phyloP scores from a whole-genome alignment of 2,113 vertebrate species.

The Pomatostomus ruficeps region DNA sequence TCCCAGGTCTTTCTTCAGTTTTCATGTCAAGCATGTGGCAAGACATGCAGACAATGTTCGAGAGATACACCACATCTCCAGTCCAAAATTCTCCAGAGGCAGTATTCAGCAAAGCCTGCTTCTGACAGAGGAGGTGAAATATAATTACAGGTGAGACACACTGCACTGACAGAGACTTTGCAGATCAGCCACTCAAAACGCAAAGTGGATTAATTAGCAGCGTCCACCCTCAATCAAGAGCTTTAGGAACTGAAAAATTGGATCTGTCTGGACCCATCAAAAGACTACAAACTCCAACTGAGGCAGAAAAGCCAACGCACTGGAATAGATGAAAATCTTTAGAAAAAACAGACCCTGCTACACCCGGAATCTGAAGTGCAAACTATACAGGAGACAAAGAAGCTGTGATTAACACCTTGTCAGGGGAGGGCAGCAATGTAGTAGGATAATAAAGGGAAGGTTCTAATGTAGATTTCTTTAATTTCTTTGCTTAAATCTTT shows the following conservation, averaged over 20 bases:
- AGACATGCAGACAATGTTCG: neutral
- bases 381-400: neutral
- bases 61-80: neutral
- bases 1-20: neutral
- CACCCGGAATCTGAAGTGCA: neutral
- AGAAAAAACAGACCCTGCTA: neutral
- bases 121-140: neutral
- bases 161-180: neutral
- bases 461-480: neutral
- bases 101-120: neutral
- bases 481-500: neutral
- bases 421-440: neutral
- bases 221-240: neutral
- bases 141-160: neutral
- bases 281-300: neutral
- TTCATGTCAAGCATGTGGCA: neutral
- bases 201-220: neutral
- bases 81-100: neutral
- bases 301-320: fast-evolving
- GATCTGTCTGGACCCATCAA: neutral
- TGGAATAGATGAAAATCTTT: neutral
- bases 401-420: neutral
- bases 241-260: neutral
- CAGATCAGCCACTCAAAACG: neutral
- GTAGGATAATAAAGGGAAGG: neutral